Evolutionary conservation across 2,888 invertebrate species (phyloP), one percentile per base, ranked within the genome.

Genomic region (Lasioglossum oenotherae): DNA sequence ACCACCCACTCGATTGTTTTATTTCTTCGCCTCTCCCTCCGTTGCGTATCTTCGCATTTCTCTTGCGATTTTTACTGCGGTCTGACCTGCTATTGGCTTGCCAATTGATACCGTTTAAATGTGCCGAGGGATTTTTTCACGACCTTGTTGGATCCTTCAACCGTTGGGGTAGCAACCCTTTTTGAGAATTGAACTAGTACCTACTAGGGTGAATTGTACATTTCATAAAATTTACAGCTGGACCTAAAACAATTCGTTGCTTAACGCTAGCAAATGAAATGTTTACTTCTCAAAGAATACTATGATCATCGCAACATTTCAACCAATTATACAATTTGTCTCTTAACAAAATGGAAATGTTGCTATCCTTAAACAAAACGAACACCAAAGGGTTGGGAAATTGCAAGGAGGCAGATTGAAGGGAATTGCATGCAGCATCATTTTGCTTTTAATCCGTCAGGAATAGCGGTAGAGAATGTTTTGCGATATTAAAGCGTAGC

Each of bases 401-500:
- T 1, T n/a, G 4, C 57, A 10, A n/a, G 12, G n/a, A 12, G 8
- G 8, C 8, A 1, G 57, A 57, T 57, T n/a, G n/a, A n/a, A 57
- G n/a, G 10, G 57, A 57, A 57, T 57, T n/a, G n/a, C 57, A 57
- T 57, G 57, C n/a, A n/a, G 57, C 57, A 57, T 57, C 57, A 4
- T 57, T 57, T 12, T n/a, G 57, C n/a, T 57, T n/a, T n/a, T n/a
- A 57, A n/a, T 57, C 57, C 57, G n/a, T 12, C 57, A n/a, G 57
- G n/a, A 12, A 57, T n/a, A 57, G 4, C n/a, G n/a, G n/a, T 0
- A n/a, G 8, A 57, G n/a, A 57, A 27, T 57, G 23, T 57, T 57
- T 57, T 12, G 57, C 57, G 57, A 57, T 57, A 57, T 57, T n/a
- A 57, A n/a, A 27, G 57, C 10, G 57, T 12, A n/a, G 72, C 83